Percentiles rank a stretch among this genome's conserved stretches.
These are phyloP conservation scores for Lagocephalus sceleratus DNA, from an alignment of 2,797 vertebrate species.

Conservation along the genomic window DNA sequence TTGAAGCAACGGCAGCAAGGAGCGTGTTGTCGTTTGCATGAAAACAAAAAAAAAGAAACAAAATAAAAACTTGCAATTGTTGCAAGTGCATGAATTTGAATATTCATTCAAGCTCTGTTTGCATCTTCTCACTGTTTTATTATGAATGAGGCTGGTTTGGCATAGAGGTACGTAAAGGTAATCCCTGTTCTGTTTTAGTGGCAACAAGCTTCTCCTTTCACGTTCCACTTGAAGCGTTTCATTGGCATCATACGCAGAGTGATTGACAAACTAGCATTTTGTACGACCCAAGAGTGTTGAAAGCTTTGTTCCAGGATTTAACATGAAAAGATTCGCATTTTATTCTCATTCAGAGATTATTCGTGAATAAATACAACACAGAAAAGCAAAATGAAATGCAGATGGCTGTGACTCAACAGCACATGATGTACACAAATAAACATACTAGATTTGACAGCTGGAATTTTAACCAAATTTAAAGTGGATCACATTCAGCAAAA, in stretches of 20 bases:
- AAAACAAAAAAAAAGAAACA: constrained; percentile 35
- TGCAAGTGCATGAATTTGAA: constrained; percentile 37
- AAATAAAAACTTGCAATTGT: constrained; percentile 26
- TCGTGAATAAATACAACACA: neutral
- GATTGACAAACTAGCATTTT: constrained; percentile 24
- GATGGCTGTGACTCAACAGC: neutral
- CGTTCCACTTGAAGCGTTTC: constrained; percentile 37
- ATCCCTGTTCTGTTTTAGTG: constrained; percentile 66
- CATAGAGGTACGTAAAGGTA: constrained; percentile 51
- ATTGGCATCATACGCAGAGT: constrained; percentile 27
- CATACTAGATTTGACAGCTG: neutral
- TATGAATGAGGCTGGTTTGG: constrained; percentile 20
- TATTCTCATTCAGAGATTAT: neutral
- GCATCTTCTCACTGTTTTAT: neutral
- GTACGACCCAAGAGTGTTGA: neutral
- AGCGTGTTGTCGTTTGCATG: constrained; percentile 36
- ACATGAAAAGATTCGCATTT: neutral
- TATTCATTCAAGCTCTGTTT: constrained; percentile 11
- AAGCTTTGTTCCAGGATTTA: neutral
- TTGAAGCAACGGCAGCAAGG: constrained; percentile 53
- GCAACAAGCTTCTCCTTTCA: constrained; percentile 42
- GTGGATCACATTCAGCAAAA: constrained; percentile 4
- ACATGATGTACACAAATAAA: neutral
- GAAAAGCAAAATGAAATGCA: neutral
- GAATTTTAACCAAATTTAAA: constrained; percentile 15